Evolutionary conservation across 2,888 invertebrate genomes (phyloP).

Genomic region (Calameuta filiformis): DNA sequence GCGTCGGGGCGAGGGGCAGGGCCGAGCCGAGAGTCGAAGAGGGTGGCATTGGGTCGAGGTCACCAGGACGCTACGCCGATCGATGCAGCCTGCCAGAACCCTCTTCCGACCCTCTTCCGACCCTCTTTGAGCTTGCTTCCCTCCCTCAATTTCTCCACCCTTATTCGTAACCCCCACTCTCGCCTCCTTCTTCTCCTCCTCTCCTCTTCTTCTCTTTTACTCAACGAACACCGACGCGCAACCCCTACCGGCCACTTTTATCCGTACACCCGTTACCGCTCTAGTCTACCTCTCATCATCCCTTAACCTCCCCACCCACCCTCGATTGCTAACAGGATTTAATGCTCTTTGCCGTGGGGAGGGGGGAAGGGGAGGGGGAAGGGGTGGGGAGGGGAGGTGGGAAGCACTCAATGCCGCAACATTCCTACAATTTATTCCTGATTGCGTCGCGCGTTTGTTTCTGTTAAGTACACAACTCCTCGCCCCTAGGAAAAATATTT

Average conservation of each 20-base stretch:
- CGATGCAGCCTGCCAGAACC: constrained; percentile 69
- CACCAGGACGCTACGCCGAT: constrained; percentile 70
- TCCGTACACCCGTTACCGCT: too few species aligned
- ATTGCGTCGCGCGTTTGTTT: too few species aligned
- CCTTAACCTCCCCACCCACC: background rate
- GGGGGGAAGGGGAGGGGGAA: too few species aligned
- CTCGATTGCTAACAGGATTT: constrained; percentile 6
- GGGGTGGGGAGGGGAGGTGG: background rate
- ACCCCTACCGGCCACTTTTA: too few species aligned
- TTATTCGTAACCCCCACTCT: background rate
- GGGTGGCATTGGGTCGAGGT: constrained; percentile 74
- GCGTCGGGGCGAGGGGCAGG: constrained; percentile 64
- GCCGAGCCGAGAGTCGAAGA: constrained; percentile 49
- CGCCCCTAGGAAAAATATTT: too few species aligned
- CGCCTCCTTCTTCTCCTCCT: background rate
- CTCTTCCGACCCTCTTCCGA: constrained; percentile 2
- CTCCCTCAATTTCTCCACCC: constrained; percentile 11
- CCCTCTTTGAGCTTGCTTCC: constrained; percentile 7
- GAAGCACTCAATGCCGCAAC: background rate
- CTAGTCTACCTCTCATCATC: background rate
- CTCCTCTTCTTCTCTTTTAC: too few species aligned
- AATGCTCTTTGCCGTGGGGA: background rate
- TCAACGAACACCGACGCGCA: too few species aligned
- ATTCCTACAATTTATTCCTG: background rate
- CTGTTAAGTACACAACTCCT: too few species aligned